Percentiles rank a stretch among this genome's conserved stretches.
Conservation (phyloP, 1,140 invertebrate species). For the Dysdera silvatica region DNA sequence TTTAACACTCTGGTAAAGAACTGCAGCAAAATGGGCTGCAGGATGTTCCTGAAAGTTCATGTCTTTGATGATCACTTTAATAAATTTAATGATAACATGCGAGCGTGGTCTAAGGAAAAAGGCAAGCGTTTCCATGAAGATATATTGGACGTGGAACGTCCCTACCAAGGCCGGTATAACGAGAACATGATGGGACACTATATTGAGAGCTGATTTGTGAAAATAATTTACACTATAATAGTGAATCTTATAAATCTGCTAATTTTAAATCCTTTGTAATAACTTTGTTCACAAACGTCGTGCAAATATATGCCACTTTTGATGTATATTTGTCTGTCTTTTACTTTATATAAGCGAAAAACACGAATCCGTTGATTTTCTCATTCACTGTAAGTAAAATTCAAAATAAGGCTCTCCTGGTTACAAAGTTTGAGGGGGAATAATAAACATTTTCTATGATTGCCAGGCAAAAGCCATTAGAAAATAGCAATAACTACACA, state of each 20-base stretch:
- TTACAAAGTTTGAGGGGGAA: no score
- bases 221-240: no score
- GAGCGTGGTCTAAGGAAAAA: conserved; percentile 26
- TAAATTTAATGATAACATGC: conserved; percentile 32
- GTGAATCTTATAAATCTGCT: conserved; percentile 27
- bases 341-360: background rate
- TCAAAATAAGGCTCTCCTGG: background rate
- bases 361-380: background rate
- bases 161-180: conserved; percentile 24
- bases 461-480: no score
- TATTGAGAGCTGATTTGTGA: conserved; percentile 28
- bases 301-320: background rate
- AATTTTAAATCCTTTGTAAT: background rate
- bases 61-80: conserved; percentile 28
- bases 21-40: conserved; percentile 29
- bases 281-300: no score
- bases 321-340: background rate
- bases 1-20: conserved; percentile 24
- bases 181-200: conserved; percentile 32
- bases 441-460: no score
- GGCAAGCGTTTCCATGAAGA: conserved; percentile 30
- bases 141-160: conserved; percentile 24
- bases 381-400: background rate
- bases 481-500: no score
- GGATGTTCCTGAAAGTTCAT: conserved; percentile 32